Evolutionary conservation across 1,140 invertebrate genomes (phyloP), one percentile per base, ranked within the genome.

Genomic region (Chrysomallon squamiferum): DNA sequence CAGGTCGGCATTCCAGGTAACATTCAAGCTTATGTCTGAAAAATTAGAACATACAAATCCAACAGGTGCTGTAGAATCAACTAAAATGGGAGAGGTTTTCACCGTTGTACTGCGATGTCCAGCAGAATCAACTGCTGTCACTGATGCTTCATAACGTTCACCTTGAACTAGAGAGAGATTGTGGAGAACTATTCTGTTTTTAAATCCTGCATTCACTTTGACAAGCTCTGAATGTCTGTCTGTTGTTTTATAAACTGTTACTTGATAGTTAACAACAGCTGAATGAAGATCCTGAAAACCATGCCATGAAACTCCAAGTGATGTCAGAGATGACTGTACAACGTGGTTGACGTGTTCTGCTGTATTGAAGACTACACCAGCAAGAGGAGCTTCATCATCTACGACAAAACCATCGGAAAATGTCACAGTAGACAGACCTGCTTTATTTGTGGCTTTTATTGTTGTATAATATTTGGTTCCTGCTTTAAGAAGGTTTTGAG

Each of bases 271-370:
- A 58, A 50, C 27, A 30, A 75, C 63, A n/a, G 29, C 60, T 15
- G 71, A 73, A 20, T 75, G 63, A 2, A 15, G 32, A 59, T 75
- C 74, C 13, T 66, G 45, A 41, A 75, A 75, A 13, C 74, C 74
- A 43, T 67, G 58, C 68, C 71, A 75, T 1, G 74, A 75, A 41
- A 64, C 63, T 18, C 41, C 30, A 15, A 75, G 1, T 18, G 52
- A 20, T 41, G 54, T 35, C 3, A 22, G 49, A 7, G 59, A 65
- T 15, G 62, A 59, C 22, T 67, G 63, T 32, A 27, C 57, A 30
- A 33, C 49, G 15, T 18, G 22, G 38, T 65, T 62, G 20, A 33
- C 33, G 30, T 70, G 61, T 15, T 58, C 25, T 45, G 60, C 54
- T 7, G 71, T 71, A 25, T 70, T 70, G 59, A 56, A 75, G 13